Base-by-base conservation (phyloP, 30 jellyfish, hydroid and myxozoan species). In the Pelagia noctiluca region DNA sequence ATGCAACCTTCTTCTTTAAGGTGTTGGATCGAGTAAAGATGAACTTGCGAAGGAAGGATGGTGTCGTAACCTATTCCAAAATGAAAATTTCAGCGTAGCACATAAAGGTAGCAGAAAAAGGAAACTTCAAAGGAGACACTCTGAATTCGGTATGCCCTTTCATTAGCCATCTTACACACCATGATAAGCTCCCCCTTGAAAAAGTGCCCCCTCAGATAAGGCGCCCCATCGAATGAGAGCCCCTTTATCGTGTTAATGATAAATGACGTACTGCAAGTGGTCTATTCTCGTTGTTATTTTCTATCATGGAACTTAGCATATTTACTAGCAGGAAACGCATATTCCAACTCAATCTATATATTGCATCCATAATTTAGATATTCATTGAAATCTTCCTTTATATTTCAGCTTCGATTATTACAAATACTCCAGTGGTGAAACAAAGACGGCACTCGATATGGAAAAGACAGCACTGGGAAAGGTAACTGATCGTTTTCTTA, bases 401-500 rank as follows among this genome's bases (percentile, higher is more conserved):
- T 69, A 26, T 3, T 18, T 28, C 63, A 38, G 70, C 75, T 1
- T 25, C 83, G 71, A 33, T 75, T 1, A 89, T 85, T 5, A 85
- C 74, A 49, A 82, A 85, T 50, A 85, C 95, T 0, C 95, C 95
- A 23, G 89, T 76, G 19, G 47, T 32, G 18, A 85, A 85, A 25
- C 95, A 85, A 63, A 74, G 46, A 24, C 75, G 95, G 26, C 86
- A 85, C 47, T 46, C 66, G 69, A 61, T 74, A 30, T 85, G 95
- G 95, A 85, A 85, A 49, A 49, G 81, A 53, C 95, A 85, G 62
- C 95, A 85, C 42, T 32, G 81, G 22, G 85, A 85, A 48, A 85
- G 91, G 91, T 81, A 28, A 23, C n/a, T n/a, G n/a, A n/a, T n/a
- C n/a, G n/a, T n/a, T n/a, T n/a, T n/a, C n/a, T n/a, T n/a, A n/a